Conservation (phyloP, 1,140 invertebrate genomes). For the Tyrophagus putrescentiae region DNA sequence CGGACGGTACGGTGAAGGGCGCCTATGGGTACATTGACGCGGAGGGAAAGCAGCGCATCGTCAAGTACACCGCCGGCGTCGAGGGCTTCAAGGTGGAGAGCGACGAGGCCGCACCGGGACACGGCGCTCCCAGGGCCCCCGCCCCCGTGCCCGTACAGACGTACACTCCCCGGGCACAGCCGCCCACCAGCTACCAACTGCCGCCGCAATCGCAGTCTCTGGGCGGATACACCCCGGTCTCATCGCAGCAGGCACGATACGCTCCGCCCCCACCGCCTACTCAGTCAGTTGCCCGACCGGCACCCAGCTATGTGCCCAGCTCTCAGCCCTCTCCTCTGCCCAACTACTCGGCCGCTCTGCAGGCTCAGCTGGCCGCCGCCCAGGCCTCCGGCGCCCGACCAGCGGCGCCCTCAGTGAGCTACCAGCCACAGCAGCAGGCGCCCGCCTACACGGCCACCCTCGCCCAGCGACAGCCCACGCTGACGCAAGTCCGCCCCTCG, state of each 20-base stretch:
- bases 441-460: not conserved
- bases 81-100: slow-evolving; percentile 44
- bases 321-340: slow-evolving; percentile 2
- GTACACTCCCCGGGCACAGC: no score
- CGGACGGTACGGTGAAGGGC: slow-evolving; percentile 37
- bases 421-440: not conserved
- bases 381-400: not conserved
- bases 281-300: not conserved
- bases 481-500: slow-evolving; percentile 2
- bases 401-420: not conserved
- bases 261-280: not conserved
- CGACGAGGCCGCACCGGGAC: slow-evolving; percentile 28
- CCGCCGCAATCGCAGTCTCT: not conserved
- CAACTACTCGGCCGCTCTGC: not conserved
- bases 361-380: not conserved
- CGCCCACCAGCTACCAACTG: not conserved
- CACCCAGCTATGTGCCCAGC: not conserved
- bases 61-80: slow-evolving; percentile 49
- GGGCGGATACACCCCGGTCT: not conserved
- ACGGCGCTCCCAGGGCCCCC: not conserved
- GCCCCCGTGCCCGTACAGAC: not conserved
- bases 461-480: slow-evolving; percentile 16
- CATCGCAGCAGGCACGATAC: not conserved
- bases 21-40: slow-evolving; percentile 44
- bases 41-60: slow-evolving; percentile 40